Evolutionary conservation across 2,888 invertebrate species (phyloP).

Genomic region (Magallana nippona): DNA sequence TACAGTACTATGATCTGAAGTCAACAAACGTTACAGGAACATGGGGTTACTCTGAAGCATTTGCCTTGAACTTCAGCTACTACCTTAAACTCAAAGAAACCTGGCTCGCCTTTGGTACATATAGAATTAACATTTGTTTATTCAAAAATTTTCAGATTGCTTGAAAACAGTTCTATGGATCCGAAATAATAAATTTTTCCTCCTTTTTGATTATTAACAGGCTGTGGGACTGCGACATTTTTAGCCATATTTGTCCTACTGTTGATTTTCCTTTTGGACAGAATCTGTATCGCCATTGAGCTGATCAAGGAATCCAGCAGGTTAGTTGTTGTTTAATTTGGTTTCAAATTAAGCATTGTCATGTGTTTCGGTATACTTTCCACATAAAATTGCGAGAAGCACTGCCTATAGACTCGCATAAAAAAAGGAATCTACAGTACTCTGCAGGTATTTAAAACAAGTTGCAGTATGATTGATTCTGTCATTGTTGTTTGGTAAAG

Average conservation of each 20-base stretch:
- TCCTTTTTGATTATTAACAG: slow-evolving; percentile 67
- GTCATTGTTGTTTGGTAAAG: no score
- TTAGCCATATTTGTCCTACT: slow-evolving; percentile 84
- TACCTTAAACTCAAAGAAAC: slow-evolving; percentile 71
- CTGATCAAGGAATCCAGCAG: slow-evolving; percentile 91
- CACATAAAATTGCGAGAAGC: no score
- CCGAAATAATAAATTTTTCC: not conserved
- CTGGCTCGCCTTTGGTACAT: slow-evolving; percentile 79
- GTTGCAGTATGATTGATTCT: no score
- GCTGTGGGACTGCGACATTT: slow-evolving; percentile 85
- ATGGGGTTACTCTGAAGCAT: slow-evolving; percentile 66
- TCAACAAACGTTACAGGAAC: slow-evolving; percentile 63
- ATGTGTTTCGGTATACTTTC: no score
- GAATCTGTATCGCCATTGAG: slow-evolving; percentile 93
- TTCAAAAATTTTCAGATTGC: no score
- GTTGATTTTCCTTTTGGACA: slow-evolving; percentile 89
- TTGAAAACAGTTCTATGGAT: no score
- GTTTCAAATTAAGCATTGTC: no score
- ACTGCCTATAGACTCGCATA: no score
- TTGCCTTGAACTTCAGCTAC: slow-evolving; percentile 72
- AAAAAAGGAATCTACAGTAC: no score
- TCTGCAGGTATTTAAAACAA: no score
- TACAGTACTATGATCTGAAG: slow-evolving; percentile 82
- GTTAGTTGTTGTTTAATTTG: slow-evolving; percentile 70
- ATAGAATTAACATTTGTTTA: not conserved